Evolutionary conservation across 2,797 vertebrate genomes (phyloP), one percentile per base, ranked within the genome.

Genomic region (Chaetodon trifasciatus): DNA sequence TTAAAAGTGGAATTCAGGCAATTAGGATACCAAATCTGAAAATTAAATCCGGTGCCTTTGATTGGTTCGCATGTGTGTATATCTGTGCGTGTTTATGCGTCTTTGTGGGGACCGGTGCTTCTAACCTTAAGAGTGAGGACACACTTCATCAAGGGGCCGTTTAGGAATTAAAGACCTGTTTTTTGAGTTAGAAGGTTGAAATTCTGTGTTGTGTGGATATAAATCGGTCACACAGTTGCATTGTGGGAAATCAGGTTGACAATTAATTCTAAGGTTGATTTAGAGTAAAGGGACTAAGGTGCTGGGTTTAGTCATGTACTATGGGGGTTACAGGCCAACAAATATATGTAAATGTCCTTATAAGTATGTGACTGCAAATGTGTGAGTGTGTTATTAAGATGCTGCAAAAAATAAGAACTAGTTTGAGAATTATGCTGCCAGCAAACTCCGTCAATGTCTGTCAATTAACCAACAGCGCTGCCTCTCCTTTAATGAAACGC

Each of bases 401-500:
- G 23, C 44, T 37, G 52, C 62, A 64, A 49, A 79, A 61, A 84
- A 63, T 61, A 70, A 72, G 42, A 65, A 53, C 8, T 56, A 28
- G 56, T 61, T 53, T 74, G 65, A 79, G 68, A 83, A 68, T 76
- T 50, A 63, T 23, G 74, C 81, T 78, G 35, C 37, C 5, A 77
- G 80, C 74, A 3, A 87, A 70, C 77, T 86, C 78, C 57, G 77
- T 90, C 83, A 85, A n/a, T 70, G 69, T 83, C 57, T 78, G 87
- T 90, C 88, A 88, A 88, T 88, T 83, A 88, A 67, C 84, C 78
- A 68, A 71, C 55, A 65, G 52, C n/a, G 5, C 77, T 52, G 80
- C 28, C 70, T 82, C 81, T 63, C 56, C 76, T 82, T 77, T 87
- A 82, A 87, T 89, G 82, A 89, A 90, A 88, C 49, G 37, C 70